Conservation (phyloP, 1,140 invertebrate genomes). For the Cotesia chilonis region DNA sequence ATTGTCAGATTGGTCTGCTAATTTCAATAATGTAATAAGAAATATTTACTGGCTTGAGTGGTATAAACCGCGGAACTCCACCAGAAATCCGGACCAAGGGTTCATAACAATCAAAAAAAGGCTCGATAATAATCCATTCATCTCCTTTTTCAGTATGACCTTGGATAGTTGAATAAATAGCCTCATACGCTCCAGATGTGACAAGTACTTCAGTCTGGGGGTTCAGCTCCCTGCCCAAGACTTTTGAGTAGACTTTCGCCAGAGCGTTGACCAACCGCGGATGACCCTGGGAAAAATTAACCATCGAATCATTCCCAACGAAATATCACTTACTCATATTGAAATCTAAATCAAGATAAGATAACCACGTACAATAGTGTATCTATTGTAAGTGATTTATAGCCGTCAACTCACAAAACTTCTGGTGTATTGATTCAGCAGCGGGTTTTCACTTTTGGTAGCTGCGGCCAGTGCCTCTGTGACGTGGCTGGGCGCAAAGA, state of each 20-base stretch:
- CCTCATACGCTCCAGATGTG: conserved; percentile 92
- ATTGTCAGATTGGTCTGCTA: neutral
- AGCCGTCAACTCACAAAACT: conserved; percentile 77
- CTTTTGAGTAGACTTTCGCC: conserved; percentile 83
- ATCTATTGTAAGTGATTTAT: conserved; percentile 5
- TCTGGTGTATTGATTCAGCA: conserved; percentile 91
- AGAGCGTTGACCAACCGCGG: conserved; percentile 86
- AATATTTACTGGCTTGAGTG: conserved; percentile 79
- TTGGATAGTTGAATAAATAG: conserved; percentile 83
- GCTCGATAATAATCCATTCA: conserved; percentile 98
- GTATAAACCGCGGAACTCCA: conserved; percentile 87
- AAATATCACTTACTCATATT: neutral
- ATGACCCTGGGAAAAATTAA: conserved; percentile 81
- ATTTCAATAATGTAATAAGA: neutral
- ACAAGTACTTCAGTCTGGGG: conserved; percentile 86
- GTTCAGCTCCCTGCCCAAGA: conserved; percentile 80
- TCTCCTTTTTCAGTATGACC: conserved; percentile 86
- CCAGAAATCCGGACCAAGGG: conserved; percentile 92
- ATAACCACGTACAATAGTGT: neutral
- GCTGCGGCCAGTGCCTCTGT: conserved; percentile 79
- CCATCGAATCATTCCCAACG: conserved; percentile 12
- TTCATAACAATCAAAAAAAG: conserved; percentile 97
- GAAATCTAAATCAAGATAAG: too few species aligned
- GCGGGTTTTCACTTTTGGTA: conserved; percentile 74
- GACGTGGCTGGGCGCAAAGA: conserved; percentile 85